Percentiles rank a stretch among this genome's conserved stretches.
Evolutionary conservation across 2,797 vertebrate genomes (phyloP).

Genomic region (Sebastes baramenuke): DNA sequence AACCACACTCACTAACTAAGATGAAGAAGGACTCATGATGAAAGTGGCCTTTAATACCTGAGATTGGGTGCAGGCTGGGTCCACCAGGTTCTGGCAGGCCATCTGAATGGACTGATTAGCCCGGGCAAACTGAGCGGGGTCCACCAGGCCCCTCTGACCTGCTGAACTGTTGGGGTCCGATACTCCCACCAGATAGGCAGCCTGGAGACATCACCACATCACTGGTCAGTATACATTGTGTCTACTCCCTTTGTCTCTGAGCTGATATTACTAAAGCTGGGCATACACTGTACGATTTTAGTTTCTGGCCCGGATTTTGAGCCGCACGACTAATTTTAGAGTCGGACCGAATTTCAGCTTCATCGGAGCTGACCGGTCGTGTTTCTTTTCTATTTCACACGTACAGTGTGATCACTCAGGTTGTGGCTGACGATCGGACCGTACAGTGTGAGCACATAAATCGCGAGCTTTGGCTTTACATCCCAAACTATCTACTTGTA

Average conservation of each 20-base stretch:
- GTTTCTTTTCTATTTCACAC: no score
- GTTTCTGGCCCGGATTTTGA: no score
- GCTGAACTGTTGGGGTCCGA: conserved; percentile 96
- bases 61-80: conserved; percentile 95
- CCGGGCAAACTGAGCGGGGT: conserved; percentile 95
- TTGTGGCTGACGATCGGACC: no score
- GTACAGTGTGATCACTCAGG: no score
- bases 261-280: no score
- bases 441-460: no score
- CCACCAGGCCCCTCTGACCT: conserved; percentile 95
- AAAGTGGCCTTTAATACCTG: conserved; percentile 80
- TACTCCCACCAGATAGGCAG: conserved; percentile 93
- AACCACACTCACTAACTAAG: neutral
- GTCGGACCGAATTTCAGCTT: no score
- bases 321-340: no score
- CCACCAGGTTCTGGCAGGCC: conserved; percentile 97
- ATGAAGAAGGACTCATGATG: neutral
- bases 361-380: no score
- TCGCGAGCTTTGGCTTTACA: no score
- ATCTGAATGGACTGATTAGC: conserved; percentile 99
- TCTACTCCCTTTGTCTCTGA: neutral
- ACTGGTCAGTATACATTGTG: neutral
- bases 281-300: no score
- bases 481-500: no score
- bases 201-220: conserved; percentile 75